phyloP scores from a whole-genome alignment of 2,797 vertebrate species.

The Tauraco hartlaubi region DNA sequence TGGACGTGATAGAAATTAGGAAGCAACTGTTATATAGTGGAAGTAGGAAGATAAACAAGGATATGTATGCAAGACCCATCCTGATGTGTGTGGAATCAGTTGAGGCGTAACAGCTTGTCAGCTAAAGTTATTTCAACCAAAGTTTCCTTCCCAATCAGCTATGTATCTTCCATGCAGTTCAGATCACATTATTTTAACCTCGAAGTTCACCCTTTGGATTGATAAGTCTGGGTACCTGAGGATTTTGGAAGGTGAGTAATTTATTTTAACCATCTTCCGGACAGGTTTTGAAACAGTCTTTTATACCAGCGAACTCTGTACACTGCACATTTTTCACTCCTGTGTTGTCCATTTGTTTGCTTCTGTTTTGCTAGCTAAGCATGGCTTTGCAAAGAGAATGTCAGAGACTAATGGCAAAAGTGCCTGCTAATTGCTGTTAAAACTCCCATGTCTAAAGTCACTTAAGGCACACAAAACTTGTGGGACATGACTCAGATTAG shows the following conservation, averaged over 20 bases:
- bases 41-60: background rate
- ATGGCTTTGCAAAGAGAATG: background rate
- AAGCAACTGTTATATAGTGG: background rate
- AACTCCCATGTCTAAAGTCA: background rate
- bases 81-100: background rate
- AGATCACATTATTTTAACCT: slow-evolving; percentile 30
- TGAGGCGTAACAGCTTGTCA: background rate
- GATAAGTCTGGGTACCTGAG: slow-evolving; percentile 27
- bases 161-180: slow-evolving; percentile 3
- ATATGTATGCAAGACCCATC: background rate
- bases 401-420: slow-evolving; percentile 20
- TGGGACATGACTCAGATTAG: background rate
- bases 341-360: slow-evolving; percentile 14
- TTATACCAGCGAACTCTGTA: slow-evolving; percentile 13
- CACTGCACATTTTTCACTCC: slow-evolving; percentile 35
- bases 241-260: slow-evolving; percentile 41
- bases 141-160: background rate
- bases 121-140: background rate
- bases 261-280: slow-evolving; percentile 33
- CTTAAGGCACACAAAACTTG: background rate
- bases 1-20: background rate
- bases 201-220: slow-evolving; percentile 7
- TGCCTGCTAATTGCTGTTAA: slow-evolving; percentile 36
- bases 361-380: background rate
- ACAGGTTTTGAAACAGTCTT: slow-evolving; percentile 50